Conservation (phyloP, 1,140 invertebrate species). For the Plutomurus gul region DNA sequence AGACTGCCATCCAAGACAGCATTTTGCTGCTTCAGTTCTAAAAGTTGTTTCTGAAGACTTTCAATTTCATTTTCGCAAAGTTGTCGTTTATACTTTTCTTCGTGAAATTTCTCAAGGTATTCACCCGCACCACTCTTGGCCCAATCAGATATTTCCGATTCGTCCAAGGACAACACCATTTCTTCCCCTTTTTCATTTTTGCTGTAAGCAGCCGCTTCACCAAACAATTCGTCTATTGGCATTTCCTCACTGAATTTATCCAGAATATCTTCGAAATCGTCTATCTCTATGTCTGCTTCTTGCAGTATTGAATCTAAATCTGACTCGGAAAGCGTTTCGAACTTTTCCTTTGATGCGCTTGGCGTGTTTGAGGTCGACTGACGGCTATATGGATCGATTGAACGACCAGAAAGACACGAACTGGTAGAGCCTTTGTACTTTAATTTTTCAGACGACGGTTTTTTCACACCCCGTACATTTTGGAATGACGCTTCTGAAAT, state of each 20-base stretch:
- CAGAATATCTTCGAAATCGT: constrained; percentile 45
- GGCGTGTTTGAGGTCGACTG: background rate
- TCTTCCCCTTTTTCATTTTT: constrained; percentile 25
- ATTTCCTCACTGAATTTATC: constrained; percentile 24
- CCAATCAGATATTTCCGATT: constrained; percentile 40
- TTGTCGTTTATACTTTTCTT: constrained; percentile 45
- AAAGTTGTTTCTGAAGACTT: constrained; percentile 36
- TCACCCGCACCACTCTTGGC: constrained; percentile 20
- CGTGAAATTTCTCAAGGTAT: constrained; percentile 46
- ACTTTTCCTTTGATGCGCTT: background rate
- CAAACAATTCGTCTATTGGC: constrained; percentile 18
- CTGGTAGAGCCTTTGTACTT: background rate
- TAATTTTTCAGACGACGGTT: background rate
- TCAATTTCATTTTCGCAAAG: constrained; percentile 48
- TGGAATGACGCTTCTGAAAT: background rate
- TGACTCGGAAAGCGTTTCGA: constrained; percentile 5
- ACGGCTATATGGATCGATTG: background rate
- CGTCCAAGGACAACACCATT: constrained; percentile 10
- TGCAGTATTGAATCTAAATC: constrained; percentile 37
- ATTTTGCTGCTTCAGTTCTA: constrained; percentile 39
- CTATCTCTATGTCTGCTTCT: constrained; percentile 26
- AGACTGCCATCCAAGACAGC: constrained; percentile 42
- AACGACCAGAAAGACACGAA: constrained; percentile 1
- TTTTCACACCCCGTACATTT: background rate
- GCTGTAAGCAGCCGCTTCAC: constrained; percentile 20